Conservation (phyloP, 2,888 invertebrate species). For the Bembecia ichneumoniformis region DNA sequence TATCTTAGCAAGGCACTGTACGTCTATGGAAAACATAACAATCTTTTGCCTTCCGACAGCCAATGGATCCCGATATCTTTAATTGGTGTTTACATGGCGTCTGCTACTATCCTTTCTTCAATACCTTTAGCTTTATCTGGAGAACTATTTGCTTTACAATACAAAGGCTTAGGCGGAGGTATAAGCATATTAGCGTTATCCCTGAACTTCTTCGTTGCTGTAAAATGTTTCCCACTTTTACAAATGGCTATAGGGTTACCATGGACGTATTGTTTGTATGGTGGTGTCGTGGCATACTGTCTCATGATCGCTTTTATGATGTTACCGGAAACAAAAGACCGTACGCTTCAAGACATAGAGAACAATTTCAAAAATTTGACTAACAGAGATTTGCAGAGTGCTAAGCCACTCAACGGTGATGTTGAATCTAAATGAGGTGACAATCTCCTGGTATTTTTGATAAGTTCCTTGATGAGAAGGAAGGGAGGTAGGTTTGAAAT, state of each 20-base stretch:
- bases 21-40: slow-evolving; percentile 44
- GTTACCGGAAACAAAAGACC: slow-evolving; percentile 79
- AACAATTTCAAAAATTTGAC: slow-evolving; percentile 55
- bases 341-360: slow-evolving; percentile 77
- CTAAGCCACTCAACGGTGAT: slow-evolving; percentile 36
- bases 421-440: slow-evolving; percentile 14
- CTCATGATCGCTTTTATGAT: slow-evolving; percentile 69
- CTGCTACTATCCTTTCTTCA: slow-evolving; percentile 72
- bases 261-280: slow-evolving; percentile 75
- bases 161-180: slow-evolving; percentile 76
- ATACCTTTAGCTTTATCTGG: slow-evolving; percentile 81
- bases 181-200: slow-evolving; percentile 75
- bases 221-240: slow-evolving; percentile 76
- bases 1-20: slow-evolving; percentile 69
- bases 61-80: slow-evolving; percentile 64
- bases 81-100: slow-evolving; percentile 70
- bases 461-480: too few species aligned
- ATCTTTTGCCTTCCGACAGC: slow-evolving; percentile 35
- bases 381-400: slow-evolving; percentile 28
- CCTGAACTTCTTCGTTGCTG: slow-evolving; percentile 75
- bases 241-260: slow-evolving; percentile 62
- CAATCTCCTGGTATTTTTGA: too few species aligned
- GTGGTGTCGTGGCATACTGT: slow-evolving; percentile 62
- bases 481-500: too few species aligned
- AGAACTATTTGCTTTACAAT: slow-evolving; percentile 77